These are phyloP conservation scores for Mellivora capensis DNA, from an alignment of 2,113 vertebrate species.

Conservation along the genomic window DNA sequence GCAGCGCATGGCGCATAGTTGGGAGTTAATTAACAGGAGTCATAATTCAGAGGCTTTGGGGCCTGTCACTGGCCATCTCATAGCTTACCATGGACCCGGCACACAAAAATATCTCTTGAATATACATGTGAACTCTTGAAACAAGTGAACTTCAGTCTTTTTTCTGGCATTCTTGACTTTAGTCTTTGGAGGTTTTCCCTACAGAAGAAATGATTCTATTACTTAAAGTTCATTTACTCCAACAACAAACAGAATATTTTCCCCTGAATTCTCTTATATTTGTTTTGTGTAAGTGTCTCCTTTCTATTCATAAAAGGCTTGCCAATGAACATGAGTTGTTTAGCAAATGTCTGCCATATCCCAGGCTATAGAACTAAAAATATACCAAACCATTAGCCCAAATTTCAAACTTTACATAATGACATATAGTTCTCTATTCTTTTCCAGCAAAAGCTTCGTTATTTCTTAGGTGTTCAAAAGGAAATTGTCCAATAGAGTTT, in stretches of 20 bases:
- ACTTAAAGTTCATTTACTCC: not conserved
- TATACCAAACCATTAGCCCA: not conserved
- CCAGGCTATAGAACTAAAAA: slow-evolving; percentile 64
- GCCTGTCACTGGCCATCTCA: not conserved
- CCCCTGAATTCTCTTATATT: slow-evolving; percentile 72
- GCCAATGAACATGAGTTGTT: slow-evolving; percentile 73
- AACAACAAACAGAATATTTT: slow-evolving; percentile 43
- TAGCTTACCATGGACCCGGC: not conserved
- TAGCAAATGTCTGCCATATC: slow-evolving; percentile 65
- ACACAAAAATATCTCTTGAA: not conserved
- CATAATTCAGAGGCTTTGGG: fast-evolving
- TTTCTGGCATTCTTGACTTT: not conserved
- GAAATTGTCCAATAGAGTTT: not conserved
- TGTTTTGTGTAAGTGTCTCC: slow-evolving; percentile 61
- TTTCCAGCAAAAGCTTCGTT: slow-evolving; percentile 60
- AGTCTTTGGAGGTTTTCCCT: not conserved
- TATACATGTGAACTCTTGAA: not conserved
- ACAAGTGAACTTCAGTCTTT: not conserved
- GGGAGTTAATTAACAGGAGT: not conserved
- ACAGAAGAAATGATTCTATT: not conserved
- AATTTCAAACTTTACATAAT: slow-evolving; percentile 60
- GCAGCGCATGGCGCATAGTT: fast-evolving
- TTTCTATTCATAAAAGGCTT: slow-evolving; percentile 59
- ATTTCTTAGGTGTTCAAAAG: not conserved
- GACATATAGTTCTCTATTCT: slow-evolving; percentile 52